phyloP scores from a whole-genome alignment of 2,797 vertebrate species.

The Neosilurus mollespiculum region DNA sequence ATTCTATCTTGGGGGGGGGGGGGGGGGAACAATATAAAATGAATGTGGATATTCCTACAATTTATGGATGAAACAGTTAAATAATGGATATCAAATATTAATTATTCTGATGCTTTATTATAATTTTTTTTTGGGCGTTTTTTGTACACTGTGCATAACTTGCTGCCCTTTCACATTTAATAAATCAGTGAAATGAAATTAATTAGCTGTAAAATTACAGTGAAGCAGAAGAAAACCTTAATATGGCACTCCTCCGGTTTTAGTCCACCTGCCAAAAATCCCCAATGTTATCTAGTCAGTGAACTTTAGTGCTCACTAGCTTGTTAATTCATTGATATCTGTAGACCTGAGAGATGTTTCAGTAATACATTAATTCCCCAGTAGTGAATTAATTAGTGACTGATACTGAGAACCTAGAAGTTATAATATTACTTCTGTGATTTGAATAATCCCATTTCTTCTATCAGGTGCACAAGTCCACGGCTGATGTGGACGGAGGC shows the following conservation, averaged over 20 bases:
- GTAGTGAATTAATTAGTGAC: not conserved
- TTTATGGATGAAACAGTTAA: no score
- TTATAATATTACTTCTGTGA: not conserved
- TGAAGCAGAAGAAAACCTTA: not conserved
- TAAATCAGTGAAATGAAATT: not conserved
- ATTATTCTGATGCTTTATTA: no score
- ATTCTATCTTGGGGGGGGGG: no score
- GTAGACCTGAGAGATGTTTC: not conserved
- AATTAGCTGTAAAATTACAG: not conserved
- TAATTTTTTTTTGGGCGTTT: no score
- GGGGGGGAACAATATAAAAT: no score
- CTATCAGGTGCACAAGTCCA: constrained; percentile 83
- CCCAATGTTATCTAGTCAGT: not conserved
- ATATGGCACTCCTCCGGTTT: not conserved
- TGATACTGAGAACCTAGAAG: not conserved
- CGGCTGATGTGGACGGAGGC: constrained; percentile 84
- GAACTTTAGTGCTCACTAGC: not conserved
- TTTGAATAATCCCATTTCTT: not conserved
- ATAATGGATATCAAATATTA: no score
- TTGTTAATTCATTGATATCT: not conserved
- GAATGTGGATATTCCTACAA: no score
- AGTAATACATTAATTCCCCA: not conserved
- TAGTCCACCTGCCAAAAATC: not conserved
- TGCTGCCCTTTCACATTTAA: not conserved
- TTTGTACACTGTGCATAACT: not conserved